Evolutionary conservation across 2,888 invertebrate species (phyloP), one percentile per base, ranked within the genome.

Genomic region (Chouioia cunea): DNA sequence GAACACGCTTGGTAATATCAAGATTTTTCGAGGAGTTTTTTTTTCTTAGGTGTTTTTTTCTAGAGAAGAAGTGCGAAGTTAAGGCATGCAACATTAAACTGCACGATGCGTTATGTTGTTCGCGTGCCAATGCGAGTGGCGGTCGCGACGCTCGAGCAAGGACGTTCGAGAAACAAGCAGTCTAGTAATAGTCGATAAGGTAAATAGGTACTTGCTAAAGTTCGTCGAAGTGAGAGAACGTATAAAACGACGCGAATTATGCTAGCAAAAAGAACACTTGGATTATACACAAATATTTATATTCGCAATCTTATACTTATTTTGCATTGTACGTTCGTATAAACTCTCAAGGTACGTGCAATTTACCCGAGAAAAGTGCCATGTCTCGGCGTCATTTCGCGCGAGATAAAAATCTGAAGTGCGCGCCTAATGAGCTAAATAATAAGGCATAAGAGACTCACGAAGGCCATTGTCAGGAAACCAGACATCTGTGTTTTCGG

Each of bases 91-190:
- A 81, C 72, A 77, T 75, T 77, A 74, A 43, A 16, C 58, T 53
- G 53, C 14, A 44, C 36, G 58, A 63, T 60, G 68, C 23, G 54
- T 76, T 77, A 10, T 60, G 69, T 65, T 71, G 78, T 70, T 81
- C 78, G 81, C 81, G 81, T 81, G 81, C 69, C 77, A 73, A n/a
- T n/a, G n/a, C n/a, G n/a, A n/a, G n/a, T n/a, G 69, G 75, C 76
- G 36, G 36, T 12, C 6, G 36, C 36, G 69, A 75, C 76, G 77
- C 77, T 75, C 64, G 71, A 67, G 75, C 77, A 80, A 80, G 79
- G 79, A 80, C 79, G 77, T 68, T 47, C 69, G 54, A 22, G 47
- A 60, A 57, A 59, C 22, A 66, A 75, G 73, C 75, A 77, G 75
- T 77, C 76, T 75, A 77, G 72, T 74, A 36, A 6, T 36, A 80